A percentile compares a stretch with the other conserved stretches of the same genome.
Evolutionary conservation across 2,113 vertebrate species (phyloP).

Genomic region (Amazona guildingii): DNA sequence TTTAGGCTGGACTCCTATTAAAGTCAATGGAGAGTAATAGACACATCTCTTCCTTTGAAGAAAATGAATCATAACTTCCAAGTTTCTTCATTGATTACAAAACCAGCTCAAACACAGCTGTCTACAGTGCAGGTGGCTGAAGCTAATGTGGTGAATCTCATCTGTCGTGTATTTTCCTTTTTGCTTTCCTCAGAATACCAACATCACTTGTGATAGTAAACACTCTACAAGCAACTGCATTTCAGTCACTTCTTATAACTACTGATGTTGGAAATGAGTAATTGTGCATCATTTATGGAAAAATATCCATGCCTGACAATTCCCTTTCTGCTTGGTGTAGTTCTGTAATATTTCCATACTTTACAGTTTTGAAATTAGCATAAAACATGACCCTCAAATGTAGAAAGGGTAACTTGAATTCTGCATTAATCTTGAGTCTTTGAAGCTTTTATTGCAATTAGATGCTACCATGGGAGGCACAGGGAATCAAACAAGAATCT

Average conservation of each 20-base stretch:
- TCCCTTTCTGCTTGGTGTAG: not conserved
- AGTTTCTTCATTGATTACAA: not conserved
- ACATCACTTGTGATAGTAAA: not conserved
- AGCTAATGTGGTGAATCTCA: not conserved
- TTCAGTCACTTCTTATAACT: slow-evolving; percentile 11
- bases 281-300: not conserved
- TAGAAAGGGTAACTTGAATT: not conserved
- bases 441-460: not conserved
- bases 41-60: slow-evolving; percentile 15
- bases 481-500: not conserved
- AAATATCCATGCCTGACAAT: not conserved
- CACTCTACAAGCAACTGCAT: not conserved
- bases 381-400: not conserved
- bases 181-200: slow-evolving; percentile 20
- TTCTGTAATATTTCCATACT: not conserved
- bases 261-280: not conserved
- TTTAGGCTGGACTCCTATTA: slow-evolving; percentile 11
- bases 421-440: not conserved
- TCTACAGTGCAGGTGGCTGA: not conserved
- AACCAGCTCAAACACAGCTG: not conserved
- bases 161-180: not conserved
- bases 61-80: slow-evolving; percentile 21
- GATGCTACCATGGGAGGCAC: not conserved
- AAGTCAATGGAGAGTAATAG: slow-evolving; percentile 16
- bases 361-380: not conserved